phyloP scores from a whole-genome alignment of 1,140 invertebrate genomes.

The Hermatobates lingyangjiaoensis region DNA sequence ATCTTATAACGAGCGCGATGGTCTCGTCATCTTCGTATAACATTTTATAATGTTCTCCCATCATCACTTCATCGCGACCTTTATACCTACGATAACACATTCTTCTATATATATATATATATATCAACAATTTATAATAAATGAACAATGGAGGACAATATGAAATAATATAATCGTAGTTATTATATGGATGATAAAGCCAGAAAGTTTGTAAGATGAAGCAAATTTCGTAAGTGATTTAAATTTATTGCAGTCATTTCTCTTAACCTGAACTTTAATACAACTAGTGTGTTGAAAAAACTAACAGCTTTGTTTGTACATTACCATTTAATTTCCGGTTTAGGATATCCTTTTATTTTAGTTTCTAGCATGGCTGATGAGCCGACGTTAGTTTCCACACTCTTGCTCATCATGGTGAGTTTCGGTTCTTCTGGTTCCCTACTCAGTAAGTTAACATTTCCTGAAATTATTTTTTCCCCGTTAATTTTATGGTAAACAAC shows the following conservation, averaged over 20 bases:
- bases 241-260: too few species aligned
- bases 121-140: too few species aligned
- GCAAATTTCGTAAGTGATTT: too few species aligned
- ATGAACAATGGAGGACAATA: neutral
- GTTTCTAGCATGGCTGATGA: conserved; percentile 89
- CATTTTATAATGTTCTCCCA: conserved; percentile 59
- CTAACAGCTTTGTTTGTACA: neutral
- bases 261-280: too few species aligned
- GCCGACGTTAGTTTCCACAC: conserved; percentile 55
- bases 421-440: conserved; percentile 63
- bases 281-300: neutral
- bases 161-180: neutral
- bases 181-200: too few species aligned
- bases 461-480: too few species aligned
- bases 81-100: conserved; percentile 55
- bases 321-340: conserved; percentile 72
- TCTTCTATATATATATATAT: too few species aligned
- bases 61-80: conserved; percentile 59
- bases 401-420: conserved; percentile 50
- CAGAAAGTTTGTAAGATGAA: too few species aligned
- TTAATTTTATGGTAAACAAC: too few species aligned
- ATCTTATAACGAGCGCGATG: conserved; percentile 77
- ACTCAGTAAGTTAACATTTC: conserved; percentile 56
- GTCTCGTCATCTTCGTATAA: conserved; percentile 85
- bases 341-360: conserved; percentile 72